Evolutionary conservation across 92 coral and sea anemone species (phyloP), one percentile per base, ranked within the genome.

Genomic region (Phenganax marumi): DNA sequence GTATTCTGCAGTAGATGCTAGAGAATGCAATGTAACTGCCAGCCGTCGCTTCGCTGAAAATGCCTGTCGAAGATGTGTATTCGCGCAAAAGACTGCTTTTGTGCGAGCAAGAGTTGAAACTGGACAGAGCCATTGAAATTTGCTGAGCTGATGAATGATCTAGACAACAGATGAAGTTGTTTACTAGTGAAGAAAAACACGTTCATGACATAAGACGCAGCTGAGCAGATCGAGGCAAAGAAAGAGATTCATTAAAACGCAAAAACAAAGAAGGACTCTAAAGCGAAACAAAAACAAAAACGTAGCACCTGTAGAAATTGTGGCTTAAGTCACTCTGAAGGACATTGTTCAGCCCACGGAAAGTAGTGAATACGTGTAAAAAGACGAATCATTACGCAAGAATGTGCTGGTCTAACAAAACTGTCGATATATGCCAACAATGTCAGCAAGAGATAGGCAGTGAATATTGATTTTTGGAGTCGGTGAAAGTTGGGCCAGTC

Each of bases 1-100:
- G 50, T 46, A 85, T 51, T 86, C 82, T 47, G 82, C 81, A 2
- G 89, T 86, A 22, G 81, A 80, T 24, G 89, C 86, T 19, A 86
- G 53, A 73, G 19, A 60, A 73, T 87, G 84, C 80, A 88, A 81
- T 3, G 85, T 77, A 39, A 84, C 16, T 16, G 77, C 86, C 72
- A 88, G 73, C 13, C 88, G 87, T 14, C 61, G 75, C 50, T 69
- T 81, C 12, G 76, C 84, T 14, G 87, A 74, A 21, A 87, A 50
- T 13, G 88, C 88, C 43, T 73, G 51, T 8, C 88, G 73, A 13
- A 62, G 68, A 85, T 43, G 74, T 53, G 91, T 85, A 80, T 85
- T n/a, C n/a, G n/a, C n/a, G n/a, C n/a, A n/a, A n/a, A 68, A 69
- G 70, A 55, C 79, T 33, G 17, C 54, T 69, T 14, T 75, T 26